Percentiles rank a stretch among this genome's conserved stretches.
Evolutionary conservation across 1,140 invertebrate species (phyloP).

Genomic region (Eufriesea mexicana): DNA sequence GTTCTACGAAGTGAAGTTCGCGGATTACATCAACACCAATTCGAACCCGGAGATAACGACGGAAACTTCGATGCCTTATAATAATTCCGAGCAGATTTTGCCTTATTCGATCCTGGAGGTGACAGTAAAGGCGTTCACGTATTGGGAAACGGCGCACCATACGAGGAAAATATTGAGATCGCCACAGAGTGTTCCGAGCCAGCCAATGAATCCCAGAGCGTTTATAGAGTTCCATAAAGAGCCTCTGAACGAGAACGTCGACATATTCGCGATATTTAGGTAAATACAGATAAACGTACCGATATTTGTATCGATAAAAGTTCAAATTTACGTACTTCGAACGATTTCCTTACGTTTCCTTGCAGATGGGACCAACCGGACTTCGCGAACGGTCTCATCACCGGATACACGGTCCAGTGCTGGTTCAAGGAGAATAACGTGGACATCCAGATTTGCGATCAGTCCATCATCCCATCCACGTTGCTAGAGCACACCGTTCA

Average conservation of each 20-base stretch:
- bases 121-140: slow-evolving; percentile 90
- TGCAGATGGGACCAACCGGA: slow-evolving; percentile 90
- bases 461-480: slow-evolving; percentile 64
- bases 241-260: slow-evolving; percentile 77
- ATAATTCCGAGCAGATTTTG: slow-evolving; percentile 82
- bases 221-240: slow-evolving; percentile 84
- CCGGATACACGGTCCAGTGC: slow-evolving; percentile 88
- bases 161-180: slow-evolving; percentile 84
- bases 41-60: slow-evolving; percentile 76
- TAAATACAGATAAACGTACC: slow-evolving; percentile 33
- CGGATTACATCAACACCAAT: slow-evolving; percentile 78
- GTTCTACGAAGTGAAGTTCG: slow-evolving; percentile 91
- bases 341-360: neutral
- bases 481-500: slow-evolving; percentile 83
- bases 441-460: slow-evolving; percentile 72
- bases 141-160: slow-evolving; percentile 89
- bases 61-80: slow-evolving; percentile 77
- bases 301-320: too few relatives aligned
- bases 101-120: slow-evolving; percentile 88
- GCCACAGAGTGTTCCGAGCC: slow-evolving; percentile 88
- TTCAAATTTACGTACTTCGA: neutral
- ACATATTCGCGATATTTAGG: slow-evolving; percentile 83
- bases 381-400: slow-evolving; percentile 88
- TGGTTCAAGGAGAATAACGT: slow-evolving; percentile 82
- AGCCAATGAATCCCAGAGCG: slow-evolving; percentile 86